These are phyloP conservation scores for Fundulus diaphanus DNA, from an alignment of 2,797 vertebrate genomes.

Conservation along the genomic window DNA sequence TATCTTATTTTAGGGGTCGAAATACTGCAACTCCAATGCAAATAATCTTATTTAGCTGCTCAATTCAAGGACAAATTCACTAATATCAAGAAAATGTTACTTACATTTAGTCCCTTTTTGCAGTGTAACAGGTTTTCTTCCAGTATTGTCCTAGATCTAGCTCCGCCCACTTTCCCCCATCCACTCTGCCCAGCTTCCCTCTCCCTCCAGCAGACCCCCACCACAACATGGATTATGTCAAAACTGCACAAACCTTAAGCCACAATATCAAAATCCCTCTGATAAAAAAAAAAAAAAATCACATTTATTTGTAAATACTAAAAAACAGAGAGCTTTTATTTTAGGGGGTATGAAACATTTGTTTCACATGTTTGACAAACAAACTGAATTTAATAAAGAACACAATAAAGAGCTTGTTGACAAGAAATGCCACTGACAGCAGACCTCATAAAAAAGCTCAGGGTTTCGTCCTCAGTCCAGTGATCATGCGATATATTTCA, in stretches of 20 bases:
- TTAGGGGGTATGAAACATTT: not conserved
- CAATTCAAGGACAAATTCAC: no score
- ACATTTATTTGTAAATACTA: not conserved
- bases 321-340: not conserved
- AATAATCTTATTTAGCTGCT: no score
- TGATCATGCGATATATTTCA: slow-evolving; percentile 5
- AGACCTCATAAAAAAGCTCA: not conserved
- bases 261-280: not conserved
- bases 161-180: no score
- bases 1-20: no score
- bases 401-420: not conserved
- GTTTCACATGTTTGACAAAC: not conserved
- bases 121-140: not conserved
- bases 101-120: no score
- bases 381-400: not conserved
- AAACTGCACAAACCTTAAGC: not conserved
- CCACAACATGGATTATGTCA: not conserved
- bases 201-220: not conserved
- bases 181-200: not conserved
- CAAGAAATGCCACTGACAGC: not conserved
- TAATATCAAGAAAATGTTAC: no score
- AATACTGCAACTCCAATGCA: no score
- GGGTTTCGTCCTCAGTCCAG: slow-evolving; percentile 2
- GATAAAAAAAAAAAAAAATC: not conserved
- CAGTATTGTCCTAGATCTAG: not conserved